Base-by-base conservation (phyloP, 1,140 invertebrate genomes). In the Sycophaga agraensis region DNA sequence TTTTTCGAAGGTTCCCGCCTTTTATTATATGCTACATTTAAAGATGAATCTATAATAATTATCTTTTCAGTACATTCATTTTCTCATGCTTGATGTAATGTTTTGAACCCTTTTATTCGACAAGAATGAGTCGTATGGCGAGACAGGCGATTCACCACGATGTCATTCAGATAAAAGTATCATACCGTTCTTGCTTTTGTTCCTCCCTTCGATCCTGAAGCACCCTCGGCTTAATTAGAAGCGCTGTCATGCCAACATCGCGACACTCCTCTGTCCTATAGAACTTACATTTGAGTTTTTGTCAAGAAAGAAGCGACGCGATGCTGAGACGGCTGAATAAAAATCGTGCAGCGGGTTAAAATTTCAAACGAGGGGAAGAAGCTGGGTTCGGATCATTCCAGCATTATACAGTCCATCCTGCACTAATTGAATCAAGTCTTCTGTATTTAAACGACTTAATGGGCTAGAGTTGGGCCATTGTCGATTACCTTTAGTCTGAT, bases 171-270 rank as follows among this genome's bases (percentile, higher is more conserved):
- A n/a, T n/a, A 22, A 1, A 11, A 43, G 19, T 22, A 9, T 22
- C 19, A 22, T 19, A 4, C 19, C 11, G 17, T 43, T 43, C 42
- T 16, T 40, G 9, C 19, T 17, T 2, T 26, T 39, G 14, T 21
- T 6, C 21, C 49, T 39, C 21, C 28, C 35, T 14, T 54, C 8
- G 37, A 28, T 16, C 28, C 6, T 42, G 14, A 35, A 35, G 28
- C 16, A 19, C 26, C 17, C 19, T 48, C 9, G n/a, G 31, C 4
- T 57, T 48, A 57, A 57, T 57, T 57, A 57, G n/a, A 48, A 48
- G 24, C 26, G 28, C 54, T n/a, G n/a, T n/a, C n/a, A n/a, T n/a
- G n/a, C n/a, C n/a, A n/a, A n/a, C n/a, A n/a, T n/a, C 28, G 17
- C 14, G 19, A 16, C 39, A 35, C 26, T 31, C n/a, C n/a, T 14